These are phyloP conservation scores for Lemur catta DNA, from an alignment of 2,797 vertebrate species.

Conservation along the genomic window DNA sequence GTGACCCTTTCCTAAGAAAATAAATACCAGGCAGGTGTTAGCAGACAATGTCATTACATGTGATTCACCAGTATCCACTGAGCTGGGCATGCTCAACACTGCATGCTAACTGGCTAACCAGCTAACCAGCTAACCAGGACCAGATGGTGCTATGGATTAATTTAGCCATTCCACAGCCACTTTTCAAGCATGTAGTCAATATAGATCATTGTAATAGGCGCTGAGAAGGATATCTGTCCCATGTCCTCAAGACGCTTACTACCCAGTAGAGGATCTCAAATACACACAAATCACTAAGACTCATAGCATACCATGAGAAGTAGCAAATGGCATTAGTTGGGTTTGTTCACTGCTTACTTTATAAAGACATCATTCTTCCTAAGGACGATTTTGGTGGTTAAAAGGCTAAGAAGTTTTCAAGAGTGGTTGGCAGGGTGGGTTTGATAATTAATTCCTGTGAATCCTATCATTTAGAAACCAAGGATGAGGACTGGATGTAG, in stretches of 20 bases:
- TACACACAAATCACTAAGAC: background rate
- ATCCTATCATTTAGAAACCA: slow-evolving; percentile 56
- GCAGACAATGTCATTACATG: background rate
- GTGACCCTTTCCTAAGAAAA: background rate
- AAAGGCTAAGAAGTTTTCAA: background rate
- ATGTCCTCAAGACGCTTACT: background rate
- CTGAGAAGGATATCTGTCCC: background rate
- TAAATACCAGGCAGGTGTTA: background rate
- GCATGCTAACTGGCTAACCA: background rate
- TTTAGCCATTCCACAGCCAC: background rate
- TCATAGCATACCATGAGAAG: background rate
- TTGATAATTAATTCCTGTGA: slow-evolving; percentile 22
- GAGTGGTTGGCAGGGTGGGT: background rate
- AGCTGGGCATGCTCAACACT: background rate
- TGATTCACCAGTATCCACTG: background rate
- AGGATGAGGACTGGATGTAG: background rate
- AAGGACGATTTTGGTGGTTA: background rate
- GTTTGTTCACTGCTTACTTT: slow-evolving; percentile 7
- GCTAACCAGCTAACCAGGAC: background rate
- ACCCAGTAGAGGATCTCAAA: background rate
- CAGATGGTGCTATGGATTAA: background rate
- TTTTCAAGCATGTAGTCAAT: background rate
- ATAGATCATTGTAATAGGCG: background rate
- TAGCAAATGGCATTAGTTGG: background rate
- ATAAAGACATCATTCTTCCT: slow-evolving; percentile 36